phyloP scores from a whole-genome alignment of 1,140 invertebrate species.

The Oncopodura yosiiana region DNA sequence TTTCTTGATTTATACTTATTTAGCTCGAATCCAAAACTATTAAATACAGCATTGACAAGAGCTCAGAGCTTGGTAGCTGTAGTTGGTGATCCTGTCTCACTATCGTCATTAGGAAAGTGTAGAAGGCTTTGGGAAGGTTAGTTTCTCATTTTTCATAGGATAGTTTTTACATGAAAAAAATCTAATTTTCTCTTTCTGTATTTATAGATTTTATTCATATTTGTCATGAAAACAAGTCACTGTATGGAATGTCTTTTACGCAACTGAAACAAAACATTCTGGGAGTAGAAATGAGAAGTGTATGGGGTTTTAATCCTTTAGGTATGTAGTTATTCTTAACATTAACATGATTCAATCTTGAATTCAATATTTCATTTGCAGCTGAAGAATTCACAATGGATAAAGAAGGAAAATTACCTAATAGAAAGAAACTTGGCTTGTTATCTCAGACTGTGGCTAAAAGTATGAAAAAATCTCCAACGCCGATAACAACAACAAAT shows the following conservation, averaged over 20 bases:
- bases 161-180: too few species aligned
- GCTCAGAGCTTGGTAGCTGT: slow-evolving; percentile 78
- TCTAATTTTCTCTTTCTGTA: too few species aligned
- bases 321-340: slow-evolving; percentile 69
- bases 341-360: not conserved
- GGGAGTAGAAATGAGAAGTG: slow-evolving; percentile 60
- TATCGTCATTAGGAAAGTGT: slow-evolving; percentile 73
- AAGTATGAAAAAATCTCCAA: too few species aligned
- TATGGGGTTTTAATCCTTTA: slow-evolving; percentile 69
- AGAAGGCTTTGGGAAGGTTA: slow-evolving; percentile 74
- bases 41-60: slow-evolving; percentile 78
- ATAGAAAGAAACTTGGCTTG: too few species aligned
- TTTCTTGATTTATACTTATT: too few species aligned
- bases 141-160: too few species aligned
- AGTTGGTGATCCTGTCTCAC: slow-evolving; percentile 74
- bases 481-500: not conserved
- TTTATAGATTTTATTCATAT: slow-evolving; percentile 65
- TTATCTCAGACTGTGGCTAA: too few species aligned
- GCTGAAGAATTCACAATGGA: not conserved
- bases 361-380: not conserved
- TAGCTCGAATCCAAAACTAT: slow-evolving; percentile 68
- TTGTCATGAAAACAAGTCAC: slow-evolving; percentile 60
- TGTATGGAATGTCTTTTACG: slow-evolving; percentile 63
- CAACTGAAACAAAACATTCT: slow-evolving; percentile 58
- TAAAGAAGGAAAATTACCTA: too few species aligned